These are phyloP conservation scores for Pimephales promelas DNA, from an alignment of 2,113 vertebrate genomes.

Conservation along the genomic window DNA sequence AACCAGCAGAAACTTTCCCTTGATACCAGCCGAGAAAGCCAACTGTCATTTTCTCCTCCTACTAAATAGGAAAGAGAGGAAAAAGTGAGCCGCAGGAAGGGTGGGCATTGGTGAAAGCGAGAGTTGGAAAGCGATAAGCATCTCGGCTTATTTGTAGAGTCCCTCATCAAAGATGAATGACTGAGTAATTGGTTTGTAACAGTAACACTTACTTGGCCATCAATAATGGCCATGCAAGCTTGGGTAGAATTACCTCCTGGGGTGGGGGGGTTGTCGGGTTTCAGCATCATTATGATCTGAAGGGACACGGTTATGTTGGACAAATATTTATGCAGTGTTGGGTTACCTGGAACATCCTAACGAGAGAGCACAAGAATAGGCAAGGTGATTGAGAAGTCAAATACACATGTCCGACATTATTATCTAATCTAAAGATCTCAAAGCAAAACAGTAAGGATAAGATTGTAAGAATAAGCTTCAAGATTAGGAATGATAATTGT, in stretches of 20 bases:
- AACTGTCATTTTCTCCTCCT: slow-evolving; percentile 72
- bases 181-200: slow-evolving; percentile 85
- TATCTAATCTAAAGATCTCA: slow-evolving; percentile 68
- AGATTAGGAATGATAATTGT: background rate
- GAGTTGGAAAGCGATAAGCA: slow-evolving; percentile 71
- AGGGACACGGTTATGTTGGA: slow-evolving; percentile 71
- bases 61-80: slow-evolving; percentile 56
- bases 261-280: slow-evolving; percentile 61
- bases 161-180: slow-evolving; percentile 80
- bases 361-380: slow-evolving; percentile 71
- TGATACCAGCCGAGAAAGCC: slow-evolving; percentile 59
- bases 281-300: slow-evolving; percentile 68
- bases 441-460: slow-evolving; percentile 49
- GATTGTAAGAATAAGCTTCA: slow-evolving; percentile 47
- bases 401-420: slow-evolving; percentile 73
- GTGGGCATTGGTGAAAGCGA: slow-evolving; percentile 50
- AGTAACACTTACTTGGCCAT: slow-evolving; percentile 80
- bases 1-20: slow-evolving; percentile 63
- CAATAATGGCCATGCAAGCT: slow-evolving; percentile 73
- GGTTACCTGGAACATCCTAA: slow-evolving; percentile 75
- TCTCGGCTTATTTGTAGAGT: slow-evolving; percentile 71
- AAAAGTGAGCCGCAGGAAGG: slow-evolving; percentile 49
- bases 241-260: slow-evolving; percentile 70
- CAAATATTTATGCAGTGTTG: slow-evolving; percentile 79
- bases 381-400: slow-evolving; percentile 74